Conservation (phyloP, 2,888 invertebrate genomes). For the Mellilla xanthometata region DNA sequence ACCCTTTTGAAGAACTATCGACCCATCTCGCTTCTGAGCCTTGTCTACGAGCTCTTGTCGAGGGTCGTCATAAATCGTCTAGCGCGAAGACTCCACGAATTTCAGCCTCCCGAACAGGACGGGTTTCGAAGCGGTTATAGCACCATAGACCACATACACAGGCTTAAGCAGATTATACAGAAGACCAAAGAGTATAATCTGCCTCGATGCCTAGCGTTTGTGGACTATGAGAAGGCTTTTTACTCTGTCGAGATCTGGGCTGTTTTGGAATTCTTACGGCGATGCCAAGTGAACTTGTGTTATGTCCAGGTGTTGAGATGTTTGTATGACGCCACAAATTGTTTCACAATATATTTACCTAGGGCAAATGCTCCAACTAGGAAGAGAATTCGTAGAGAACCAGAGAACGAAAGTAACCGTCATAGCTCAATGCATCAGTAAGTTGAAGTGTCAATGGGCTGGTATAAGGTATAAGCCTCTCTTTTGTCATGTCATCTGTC, state of each 20-base stretch:
- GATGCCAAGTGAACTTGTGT: conserved; percentile 6
- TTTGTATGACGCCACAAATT: not conserved
- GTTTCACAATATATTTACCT: no score
- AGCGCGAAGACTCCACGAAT: conserved; percentile 16
- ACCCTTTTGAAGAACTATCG: conserved; percentile 18
- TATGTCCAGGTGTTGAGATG: conserved; percentile 6
- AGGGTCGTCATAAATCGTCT: no score
- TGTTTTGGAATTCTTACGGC: conserved; percentile 6
- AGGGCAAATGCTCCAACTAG: no score
- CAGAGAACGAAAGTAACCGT: no score
- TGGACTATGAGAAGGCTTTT: not conserved
- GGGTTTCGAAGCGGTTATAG: conserved; percentile 20
- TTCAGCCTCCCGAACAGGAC: conserved; percentile 23
- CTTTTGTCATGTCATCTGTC: no score
- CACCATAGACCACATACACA: conserved; percentile 18
- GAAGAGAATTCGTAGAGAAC: no score
- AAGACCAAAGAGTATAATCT: conserved; percentile 1
- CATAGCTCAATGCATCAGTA: no score
- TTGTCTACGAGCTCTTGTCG: conserved; percentile 24
- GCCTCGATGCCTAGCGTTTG: not conserved
- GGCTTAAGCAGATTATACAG: conserved; percentile 19
- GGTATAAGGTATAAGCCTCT: no score
- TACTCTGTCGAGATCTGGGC: conserved; percentile 7
- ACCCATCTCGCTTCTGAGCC: conserved; percentile 19
- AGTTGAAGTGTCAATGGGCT: no score